Percentiles rank a stretch among this genome's conserved stretches.
Conservation (phyloP, 2,797 vertebrate species). For the Sylvia borin region DNA sequence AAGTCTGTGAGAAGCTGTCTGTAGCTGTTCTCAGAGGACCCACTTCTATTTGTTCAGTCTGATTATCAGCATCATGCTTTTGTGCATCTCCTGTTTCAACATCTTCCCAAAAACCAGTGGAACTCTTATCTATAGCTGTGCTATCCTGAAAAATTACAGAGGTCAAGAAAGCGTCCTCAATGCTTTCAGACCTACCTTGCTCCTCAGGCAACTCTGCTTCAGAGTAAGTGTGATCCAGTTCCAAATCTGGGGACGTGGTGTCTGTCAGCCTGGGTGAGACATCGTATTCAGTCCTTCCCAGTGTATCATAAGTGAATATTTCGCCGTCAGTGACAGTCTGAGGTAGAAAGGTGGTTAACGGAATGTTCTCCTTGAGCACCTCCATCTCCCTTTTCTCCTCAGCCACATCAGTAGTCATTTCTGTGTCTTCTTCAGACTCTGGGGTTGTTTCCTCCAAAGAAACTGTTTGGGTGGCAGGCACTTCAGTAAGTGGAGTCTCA, state of each 20-base stretch:
- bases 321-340: slow-evolving; percentile 49
- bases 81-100: slow-evolving; percentile 19
- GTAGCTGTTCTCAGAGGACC: slow-evolving; percentile 70
- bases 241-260: slow-evolving; percentile 42
- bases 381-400: slow-evolving; percentile 58
- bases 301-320: slow-evolving; percentile 9
- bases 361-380: slow-evolving; percentile 41
- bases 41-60: slow-evolving; percentile 78
- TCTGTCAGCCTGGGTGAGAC: slow-evolving; percentile 18
- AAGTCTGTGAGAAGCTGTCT: slow-evolving; percentile 47
- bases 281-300: slow-evolving; percentile 45
- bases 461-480: slow-evolving; percentile 43
- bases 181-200: slow-evolving; percentile 68
- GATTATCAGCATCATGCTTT: slow-evolving; percentile 61
- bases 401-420: slow-evolving; percentile 16
- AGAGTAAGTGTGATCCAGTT: slow-evolving; percentile 56
- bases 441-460: slow-evolving; percentile 58
- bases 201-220: slow-evolving; percentile 57
- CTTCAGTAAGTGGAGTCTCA: slow-evolving; percentile 33
- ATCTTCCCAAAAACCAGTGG: slow-evolving; percentile 53
- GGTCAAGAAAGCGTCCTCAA: slow-evolving; percentile 64
- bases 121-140: slow-evolving; percentile 45
- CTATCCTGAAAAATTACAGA: slow-evolving; percentile 65
- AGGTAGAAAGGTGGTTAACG: slow-evolving; percentile 63
- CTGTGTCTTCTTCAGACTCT: slow-evolving; percentile 42